phyloP scores from a whole-genome alignment of 2,888 invertebrate species.

The Vanessa cardui region DNA sequence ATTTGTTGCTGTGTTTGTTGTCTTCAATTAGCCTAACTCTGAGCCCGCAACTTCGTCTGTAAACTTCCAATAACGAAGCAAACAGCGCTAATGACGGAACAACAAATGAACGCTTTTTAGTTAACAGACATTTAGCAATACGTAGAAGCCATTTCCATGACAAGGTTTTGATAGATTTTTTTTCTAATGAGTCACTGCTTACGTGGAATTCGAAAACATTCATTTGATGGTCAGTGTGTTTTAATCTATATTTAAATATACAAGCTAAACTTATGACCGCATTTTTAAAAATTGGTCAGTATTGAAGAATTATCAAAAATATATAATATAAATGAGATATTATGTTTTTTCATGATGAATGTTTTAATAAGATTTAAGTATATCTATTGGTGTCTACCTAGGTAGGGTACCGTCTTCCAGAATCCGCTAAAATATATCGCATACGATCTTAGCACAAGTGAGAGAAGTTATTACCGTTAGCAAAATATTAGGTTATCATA shows the following conservation, averaged over 20 bases:
- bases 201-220: not conserved
- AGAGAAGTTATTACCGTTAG: no score
- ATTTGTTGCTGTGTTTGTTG: conserved; percentile 45
- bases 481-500: no score
- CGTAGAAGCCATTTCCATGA: not conserved
- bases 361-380: no score
- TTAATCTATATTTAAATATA: not conserved
- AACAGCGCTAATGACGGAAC: conserved; percentile 23
- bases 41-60: conserved; percentile 6
- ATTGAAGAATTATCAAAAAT: no score
- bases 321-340: no score
- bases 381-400: no score
- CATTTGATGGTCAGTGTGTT: not conserved
- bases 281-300: no score
- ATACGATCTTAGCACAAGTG: no score
- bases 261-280: not conserved
- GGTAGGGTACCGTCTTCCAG: no score
- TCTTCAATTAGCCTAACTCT: conserved; percentile 43
- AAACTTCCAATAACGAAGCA: conserved; percentile 20
- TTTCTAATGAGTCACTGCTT: not conserved
- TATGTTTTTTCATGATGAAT: no score
- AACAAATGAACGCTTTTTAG: conserved; percentile 22
- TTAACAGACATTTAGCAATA: conserved; percentile 3
- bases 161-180: not conserved
- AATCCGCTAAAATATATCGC: no score